phyloP scores from a whole-genome alignment of 1,140 invertebrate species.

The Formica exsecta region DNA sequence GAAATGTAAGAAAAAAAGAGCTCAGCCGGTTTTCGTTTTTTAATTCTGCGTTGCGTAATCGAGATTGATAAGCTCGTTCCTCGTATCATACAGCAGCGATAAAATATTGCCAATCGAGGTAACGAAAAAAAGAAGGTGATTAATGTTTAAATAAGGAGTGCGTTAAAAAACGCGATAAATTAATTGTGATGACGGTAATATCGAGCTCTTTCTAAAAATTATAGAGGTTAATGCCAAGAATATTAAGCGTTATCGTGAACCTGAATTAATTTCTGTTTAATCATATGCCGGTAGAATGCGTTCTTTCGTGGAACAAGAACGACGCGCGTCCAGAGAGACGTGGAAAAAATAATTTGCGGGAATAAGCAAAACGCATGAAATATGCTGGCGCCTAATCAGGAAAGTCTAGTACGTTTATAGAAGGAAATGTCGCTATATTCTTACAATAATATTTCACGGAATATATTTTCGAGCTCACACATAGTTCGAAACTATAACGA shows the following conservation, averaged over 20 bases:
- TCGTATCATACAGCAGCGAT: background rate
- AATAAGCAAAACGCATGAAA: slow-evolving; percentile 40
- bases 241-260: slow-evolving; percentile 24
- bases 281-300: slow-evolving; percentile 1
- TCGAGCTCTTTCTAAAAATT: slow-evolving; percentile 23
- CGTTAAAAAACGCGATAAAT: slow-evolving; percentile 9
- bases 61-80: slow-evolving; percentile 34
- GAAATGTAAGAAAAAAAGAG: background rate
- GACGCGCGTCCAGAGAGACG: slow-evolving; percentile 10
- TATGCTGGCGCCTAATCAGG: slow-evolving; percentile 47
- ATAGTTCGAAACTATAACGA: slow-evolving; percentile 1
- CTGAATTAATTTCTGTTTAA: slow-evolving; percentile 57
- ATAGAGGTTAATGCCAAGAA: slow-evolving; percentile 20
- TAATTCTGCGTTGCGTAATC: slow-evolving; percentile 16
- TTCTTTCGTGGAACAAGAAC: background rate
- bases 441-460: slow-evolving; percentile 52
- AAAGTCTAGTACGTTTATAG: slow-evolving; percentile 8
- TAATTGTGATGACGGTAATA: slow-evolving; percentile 24
- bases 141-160: slow-evolving; percentile 28
- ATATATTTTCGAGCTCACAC: slow-evolving; percentile 20
- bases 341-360: slow-evolving; percentile 32
- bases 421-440: slow-evolving; percentile 38
- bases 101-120: background rate
- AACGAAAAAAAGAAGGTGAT: background rate
- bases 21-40: slow-evolving; percentile 19